Base-by-base conservation (phyloP, 2,113 vertebrate genomes). In the Amphiprion percula region DNA sequence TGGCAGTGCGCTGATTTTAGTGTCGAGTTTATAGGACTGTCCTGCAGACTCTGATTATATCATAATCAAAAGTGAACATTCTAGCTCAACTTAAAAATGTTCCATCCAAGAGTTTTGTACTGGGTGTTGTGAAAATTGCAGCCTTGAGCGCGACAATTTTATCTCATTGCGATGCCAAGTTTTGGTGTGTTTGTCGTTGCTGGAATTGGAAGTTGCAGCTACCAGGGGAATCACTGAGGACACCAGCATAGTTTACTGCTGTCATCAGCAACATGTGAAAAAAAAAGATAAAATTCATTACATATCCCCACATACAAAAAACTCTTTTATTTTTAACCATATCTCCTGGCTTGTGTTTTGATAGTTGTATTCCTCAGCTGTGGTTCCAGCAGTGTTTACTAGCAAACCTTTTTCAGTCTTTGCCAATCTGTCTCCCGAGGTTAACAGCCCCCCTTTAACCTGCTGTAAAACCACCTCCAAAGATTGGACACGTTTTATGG, bases 381-480 rank as follows among this genome's bases (percentile, higher is more conserved):
- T 5, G 59, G 26, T 26, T 26, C 26, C 26, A 41, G 14, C 47
- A n/a, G 21, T 30, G 39, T 73, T 63, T 58, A 47, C 37, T 16
- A 7, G 65, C 56, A 77, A 66, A 41, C 30, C 67, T 55, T 9
- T 30, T 30, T 85, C 63, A 79, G 67, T 65, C 59, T 61, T 56
- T 79, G 76, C 80, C 82, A 79, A 49, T 65, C 54, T 63, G 65
- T 24, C 63, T 26, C 39, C 61, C 66, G 83, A 86, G 74, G 88
- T 85, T 82, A 91, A 92, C 74, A 46, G 81, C 64, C 52, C 82
- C 71, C n/a, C 50, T 67, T 82, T 49, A 49, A 50, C 56, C 21
- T 63, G 52, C 61, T 78, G 67, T 78, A 77, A 87, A 90, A 72
- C 50, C 71, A 74, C 72, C 72, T 58, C 41, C 67, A 74, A 74